Conservation (phyloP, 2,888 invertebrate species). For the Callyntrura sp. region DNA sequence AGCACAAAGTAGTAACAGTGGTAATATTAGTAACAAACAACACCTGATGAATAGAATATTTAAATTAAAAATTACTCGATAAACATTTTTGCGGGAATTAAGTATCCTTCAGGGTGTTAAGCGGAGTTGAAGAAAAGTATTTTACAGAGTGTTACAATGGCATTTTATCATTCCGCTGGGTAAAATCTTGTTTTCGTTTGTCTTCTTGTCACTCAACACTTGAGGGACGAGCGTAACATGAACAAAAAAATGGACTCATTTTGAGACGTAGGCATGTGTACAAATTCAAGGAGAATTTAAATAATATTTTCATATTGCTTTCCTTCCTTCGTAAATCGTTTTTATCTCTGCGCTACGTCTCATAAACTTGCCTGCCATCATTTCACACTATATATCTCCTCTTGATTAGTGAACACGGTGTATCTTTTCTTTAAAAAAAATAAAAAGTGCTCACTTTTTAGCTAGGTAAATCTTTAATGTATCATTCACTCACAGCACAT, state of each 20-base stretch:
- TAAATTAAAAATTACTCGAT: background rate
- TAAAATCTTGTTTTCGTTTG: conserved; percentile 33
- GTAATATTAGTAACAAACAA: conserved; percentile 6
- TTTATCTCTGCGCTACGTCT: background rate
- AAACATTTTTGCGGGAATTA: conserved; percentile 21
- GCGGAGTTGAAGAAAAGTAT: conserved; percentile 27
- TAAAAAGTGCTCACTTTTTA: background rate
- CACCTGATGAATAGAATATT: background rate
- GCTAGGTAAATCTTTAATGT: background rate
- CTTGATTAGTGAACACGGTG: background rate
- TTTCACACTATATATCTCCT: background rate
- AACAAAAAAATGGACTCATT: conserved; percentile 36
- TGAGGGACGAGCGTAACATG: background rate
- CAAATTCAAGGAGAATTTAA: conserved; percentile 18
- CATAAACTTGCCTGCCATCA: background rate
- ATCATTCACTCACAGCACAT: background rate
- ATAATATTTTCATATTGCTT: conserved; percentile 28
- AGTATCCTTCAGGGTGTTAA: conserved; percentile 55
- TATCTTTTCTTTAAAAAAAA: background rate
- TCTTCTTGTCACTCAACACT: conserved; percentile 27
- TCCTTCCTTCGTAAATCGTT: background rate
- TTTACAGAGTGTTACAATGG: conserved; percentile 36
- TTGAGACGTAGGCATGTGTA: conserved; percentile 30
- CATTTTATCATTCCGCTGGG: conserved; percentile 13
- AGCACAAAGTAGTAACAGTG: background rate